Percentiles rank a stretch among this genome's conserved stretches.
Evolutionary conservation across 2,113 vertebrate genomes (phyloP).

Genomic region (Siniperca chuatsi): DNA sequence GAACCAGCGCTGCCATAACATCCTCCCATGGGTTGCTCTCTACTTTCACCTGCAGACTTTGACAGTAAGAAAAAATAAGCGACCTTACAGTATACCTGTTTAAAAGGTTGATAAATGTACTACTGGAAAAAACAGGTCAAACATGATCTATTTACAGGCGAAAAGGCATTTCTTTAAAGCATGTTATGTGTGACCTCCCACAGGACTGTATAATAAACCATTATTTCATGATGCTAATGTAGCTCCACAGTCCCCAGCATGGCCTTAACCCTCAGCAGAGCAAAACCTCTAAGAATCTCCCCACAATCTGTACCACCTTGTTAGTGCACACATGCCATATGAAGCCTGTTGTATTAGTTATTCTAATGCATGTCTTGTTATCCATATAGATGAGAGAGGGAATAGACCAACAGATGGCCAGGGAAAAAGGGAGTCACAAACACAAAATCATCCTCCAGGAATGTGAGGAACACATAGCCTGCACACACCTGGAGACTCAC

Average conservation of each 20-base stretch:
- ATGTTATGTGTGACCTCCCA: slow-evolving; percentile 4
- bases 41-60: slow-evolving; percentile 8
- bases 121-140: slow-evolving; percentile 31
- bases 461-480: slow-evolving; percentile 24
- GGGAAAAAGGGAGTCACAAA: slow-evolving; percentile 67
- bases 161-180: not conserved
- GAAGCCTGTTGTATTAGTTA: slow-evolving; percentile 72
- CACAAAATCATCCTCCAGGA: slow-evolving; percentile 57
- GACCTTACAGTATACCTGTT: not conserved
- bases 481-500: slow-evolving; percentile 51
- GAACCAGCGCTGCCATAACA: slow-evolving; percentile 2
- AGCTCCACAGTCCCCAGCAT: slow-evolving; percentile 5
- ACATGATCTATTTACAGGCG: slow-evolving; percentile 13
- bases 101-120: slow-evolving; percentile 34
- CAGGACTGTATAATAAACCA: slow-evolving; percentile 12
- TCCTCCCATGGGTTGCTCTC: slow-evolving; percentile 21
- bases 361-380: slow-evolving; percentile 76
- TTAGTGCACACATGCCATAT: slow-evolving; percentile 67
- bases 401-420: slow-evolving; percentile 75
- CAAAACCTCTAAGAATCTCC: slow-evolving; percentile 13
- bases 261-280: slow-evolving; percentile 44
- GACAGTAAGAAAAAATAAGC: slow-evolving; percentile 27
- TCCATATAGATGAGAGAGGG: slow-evolving; percentile 76
- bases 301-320: slow-evolving; percentile 65
- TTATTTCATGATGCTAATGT: slow-evolving; percentile 15